phyloP scores from a whole-genome alignment of 2,113 vertebrate species.

The Bothrops jararaca region DNA sequence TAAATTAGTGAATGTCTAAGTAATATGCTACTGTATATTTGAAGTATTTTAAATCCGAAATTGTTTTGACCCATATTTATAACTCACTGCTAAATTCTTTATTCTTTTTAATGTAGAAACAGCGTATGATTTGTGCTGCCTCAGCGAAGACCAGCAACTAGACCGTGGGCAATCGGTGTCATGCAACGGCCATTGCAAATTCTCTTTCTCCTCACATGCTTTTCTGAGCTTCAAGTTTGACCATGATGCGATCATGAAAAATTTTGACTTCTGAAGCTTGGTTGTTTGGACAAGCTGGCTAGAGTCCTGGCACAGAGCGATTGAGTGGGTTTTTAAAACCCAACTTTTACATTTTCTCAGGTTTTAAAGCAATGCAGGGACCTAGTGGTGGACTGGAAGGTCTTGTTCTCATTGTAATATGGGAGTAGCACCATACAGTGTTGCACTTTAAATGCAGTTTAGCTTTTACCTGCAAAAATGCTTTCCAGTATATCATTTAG shows the following conservation, averaged over 20 bases:
- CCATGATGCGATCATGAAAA: slow-evolving; percentile 92
- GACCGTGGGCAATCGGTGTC: slow-evolving; percentile 63
- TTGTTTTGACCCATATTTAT: neutral
- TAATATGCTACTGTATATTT: neutral
- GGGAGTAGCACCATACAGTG: slow-evolving; percentile 59
- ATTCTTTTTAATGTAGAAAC: slow-evolving; percentile 64
- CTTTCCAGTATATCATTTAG: slow-evolving; percentile 71
- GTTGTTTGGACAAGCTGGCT: neutral
- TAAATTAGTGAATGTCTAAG: neutral
- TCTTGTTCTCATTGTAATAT: slow-evolving; percentile 59
- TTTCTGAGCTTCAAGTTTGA: slow-evolving; percentile 95
- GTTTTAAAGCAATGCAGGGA: slow-evolving; percentile 71
- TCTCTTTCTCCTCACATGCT: slow-evolving; percentile 81
- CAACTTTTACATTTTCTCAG: slow-evolving; percentile 75
- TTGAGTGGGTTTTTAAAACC: slow-evolving; percentile 61
- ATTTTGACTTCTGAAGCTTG: slow-evolving; percentile 82
- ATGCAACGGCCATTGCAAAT: slow-evolving; percentile 75
- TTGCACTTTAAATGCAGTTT: slow-evolving; percentile 76
- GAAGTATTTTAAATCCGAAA: neutral
- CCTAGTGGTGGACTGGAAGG: slow-evolving; percentile 63
- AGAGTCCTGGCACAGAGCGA: slow-evolving; percentile 37
- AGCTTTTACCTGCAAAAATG: slow-evolving; percentile 63
- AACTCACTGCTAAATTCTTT: slow-evolving; percentile 4
- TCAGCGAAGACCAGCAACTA: slow-evolving; percentile 67
- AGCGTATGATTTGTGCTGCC: slow-evolving; percentile 65